phyloP scores from a whole-genome alignment of 2,888 invertebrate genomes.

The Acanthoscelides obtectus region DNA sequence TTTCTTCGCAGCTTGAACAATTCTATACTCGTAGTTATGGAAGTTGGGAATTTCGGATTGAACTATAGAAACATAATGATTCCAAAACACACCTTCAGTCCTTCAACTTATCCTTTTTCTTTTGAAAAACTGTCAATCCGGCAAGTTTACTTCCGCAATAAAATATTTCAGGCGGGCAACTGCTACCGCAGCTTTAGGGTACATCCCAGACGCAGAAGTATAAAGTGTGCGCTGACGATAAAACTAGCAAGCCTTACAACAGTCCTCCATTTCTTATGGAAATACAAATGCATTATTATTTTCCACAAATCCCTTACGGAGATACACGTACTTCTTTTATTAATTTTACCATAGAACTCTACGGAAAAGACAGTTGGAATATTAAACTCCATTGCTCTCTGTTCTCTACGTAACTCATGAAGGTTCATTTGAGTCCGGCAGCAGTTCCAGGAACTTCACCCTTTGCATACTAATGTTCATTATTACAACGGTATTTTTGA shows the following conservation, averaged over 20 bases:
- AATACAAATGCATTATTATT: neutral
- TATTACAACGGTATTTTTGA: neutral
- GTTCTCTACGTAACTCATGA: neutral
- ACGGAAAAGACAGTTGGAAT: neutral
- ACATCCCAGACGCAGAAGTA: neutral
- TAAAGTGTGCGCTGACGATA: neutral
- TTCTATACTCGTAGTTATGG: too few relatives aligned
- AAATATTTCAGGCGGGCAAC: neutral
- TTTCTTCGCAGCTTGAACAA: too few relatives aligned
- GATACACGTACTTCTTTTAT: neutral
- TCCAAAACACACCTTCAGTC: too few relatives aligned
- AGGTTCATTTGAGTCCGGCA: neutral
- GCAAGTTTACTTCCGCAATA: neutral
- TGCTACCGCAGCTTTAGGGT: neutral
- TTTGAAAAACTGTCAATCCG: too few relatives aligned
- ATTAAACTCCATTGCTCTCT: neutral
- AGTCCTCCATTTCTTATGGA: neutral
- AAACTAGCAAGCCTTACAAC: neutral
- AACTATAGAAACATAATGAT: too few relatives aligned
- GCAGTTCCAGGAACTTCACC: neutral
- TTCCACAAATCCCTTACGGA: neutral
- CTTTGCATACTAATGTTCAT: neutral
- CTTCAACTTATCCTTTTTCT: too few relatives aligned
- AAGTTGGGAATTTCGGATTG: too few relatives aligned
- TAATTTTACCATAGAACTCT: too few relatives aligned